Conservation (phyloP, 2,797 vertebrate genomes). For the Myioborus melanocephalus region DNA sequence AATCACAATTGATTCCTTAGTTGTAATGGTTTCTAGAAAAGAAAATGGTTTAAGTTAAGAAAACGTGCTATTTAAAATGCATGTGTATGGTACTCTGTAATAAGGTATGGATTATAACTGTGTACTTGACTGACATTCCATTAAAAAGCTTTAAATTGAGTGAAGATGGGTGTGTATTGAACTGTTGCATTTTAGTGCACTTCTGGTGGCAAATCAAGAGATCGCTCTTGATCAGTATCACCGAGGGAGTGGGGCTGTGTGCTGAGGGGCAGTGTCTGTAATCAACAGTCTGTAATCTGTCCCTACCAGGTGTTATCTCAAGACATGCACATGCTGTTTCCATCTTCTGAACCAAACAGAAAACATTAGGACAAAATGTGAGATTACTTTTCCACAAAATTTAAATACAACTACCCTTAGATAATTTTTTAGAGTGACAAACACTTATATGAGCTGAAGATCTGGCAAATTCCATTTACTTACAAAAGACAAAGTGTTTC, state of each 20-base stretch:
- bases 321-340: neutral
- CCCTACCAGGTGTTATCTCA: neutral
- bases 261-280: neutral
- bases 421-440: neutral
- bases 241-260: neutral
- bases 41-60: neutral
- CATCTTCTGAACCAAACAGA: neutral
- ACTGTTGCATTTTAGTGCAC: neutral
- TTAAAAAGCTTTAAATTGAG: conserved; percentile 46
- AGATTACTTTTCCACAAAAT: neutral
- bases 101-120: conserved; percentile 21
- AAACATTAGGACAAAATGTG: neutral
- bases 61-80: conserved; percentile 34
- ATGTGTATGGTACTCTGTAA: neutral
- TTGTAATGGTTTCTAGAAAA: neutral
- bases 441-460: neutral
- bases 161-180: conserved; percentile 32
- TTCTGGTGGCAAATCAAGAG: conserved; percentile 14
- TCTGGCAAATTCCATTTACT: neutral
- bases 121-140: conserved; percentile 40
- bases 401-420: neutral
- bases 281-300: neutral
- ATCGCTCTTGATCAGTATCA: neutral
- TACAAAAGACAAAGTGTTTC: neutral
- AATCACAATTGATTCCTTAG: neutral